Base-by-base conservation (phyloP, 1,140 invertebrate genomes). In the Zaprionus gabonicus region DNA sequence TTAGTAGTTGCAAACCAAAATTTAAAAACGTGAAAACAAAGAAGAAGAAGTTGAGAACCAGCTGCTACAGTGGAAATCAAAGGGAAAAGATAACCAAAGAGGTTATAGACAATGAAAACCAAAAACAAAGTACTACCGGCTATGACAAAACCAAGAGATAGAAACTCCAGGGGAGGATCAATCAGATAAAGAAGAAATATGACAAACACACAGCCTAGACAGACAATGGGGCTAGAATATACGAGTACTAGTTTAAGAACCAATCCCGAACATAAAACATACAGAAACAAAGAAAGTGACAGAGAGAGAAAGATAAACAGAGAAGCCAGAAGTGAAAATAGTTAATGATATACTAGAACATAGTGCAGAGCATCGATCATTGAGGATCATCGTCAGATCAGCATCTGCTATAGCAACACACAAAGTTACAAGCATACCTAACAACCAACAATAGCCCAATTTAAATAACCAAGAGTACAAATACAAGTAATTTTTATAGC, bases 401-500 rank as follows among this genome's bases (percentile, higher is more conserved):
- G 17, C 36, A 67, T 28, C 65, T 58, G 65, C 53, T 67, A 58
- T 53, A 57, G 28, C 64, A 65, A 73, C 68, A 75, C 80, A 73
- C 78, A 84, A 75, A 84, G 78, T 87, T 82, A 88, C 80, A 87
- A 82, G 81, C 84, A 90, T 85, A 90, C 85, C 85, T 90, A 90
- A 90, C 86, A 82, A 90, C 66, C 67, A 81, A 92, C 91, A 92
- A 92, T 92, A 92, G 91, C 91, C 91, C 91, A 92, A 92, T 92
- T 92, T 71, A 87, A 91, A 91, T 84, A 92, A 92, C 91, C 91
- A 92, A 92, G 83, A 92, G 91, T 92, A 92, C 91, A 92, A 92
- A 92, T 92, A 92, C 91, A 92, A 92, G 90, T 92, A 92, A 91
- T 91, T 92, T 92, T 85, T 90, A 90, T 90, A 90, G 85, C 86